These are phyloP conservation scores for Lepidonotus clava DNA, from an alignment of 2,888 invertebrate genomes.

Conservation along the genomic window DNA sequence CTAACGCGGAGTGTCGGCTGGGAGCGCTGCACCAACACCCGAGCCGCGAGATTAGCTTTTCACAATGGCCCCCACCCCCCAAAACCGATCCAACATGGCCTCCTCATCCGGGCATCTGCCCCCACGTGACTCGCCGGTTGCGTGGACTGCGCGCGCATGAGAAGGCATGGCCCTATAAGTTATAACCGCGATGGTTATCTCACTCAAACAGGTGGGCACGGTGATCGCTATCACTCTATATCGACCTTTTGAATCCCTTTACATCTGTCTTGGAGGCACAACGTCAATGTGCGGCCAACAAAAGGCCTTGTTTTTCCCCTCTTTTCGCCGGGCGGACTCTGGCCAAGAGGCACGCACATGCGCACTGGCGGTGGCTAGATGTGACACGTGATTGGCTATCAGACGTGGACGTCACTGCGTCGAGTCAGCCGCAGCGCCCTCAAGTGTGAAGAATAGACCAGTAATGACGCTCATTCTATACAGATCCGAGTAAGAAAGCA, in stretches of 20 bases:
- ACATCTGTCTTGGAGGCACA: conserved; percentile 11
- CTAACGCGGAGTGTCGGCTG: neutral
- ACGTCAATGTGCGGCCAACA: neutral
- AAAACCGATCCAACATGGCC: conserved; percentile 37
- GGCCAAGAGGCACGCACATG: neutral
- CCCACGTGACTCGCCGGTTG: conserved; percentile 20
- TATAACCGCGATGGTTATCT: conserved; percentile 10
- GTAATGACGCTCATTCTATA: conserved; percentile 1
- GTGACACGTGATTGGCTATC: conserved; percentile 41
- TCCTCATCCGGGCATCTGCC: conserved; percentile 48
- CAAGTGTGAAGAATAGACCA: neutral
- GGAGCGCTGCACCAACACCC: neutral
- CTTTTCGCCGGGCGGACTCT: neutral
- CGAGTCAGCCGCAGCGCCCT: neutral
- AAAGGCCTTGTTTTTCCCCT: conserved; percentile 10
- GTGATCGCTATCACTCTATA: neutral
- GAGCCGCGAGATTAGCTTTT: neutral
- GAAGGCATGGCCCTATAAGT: neutral
- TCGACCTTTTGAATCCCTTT: conserved; percentile 35
- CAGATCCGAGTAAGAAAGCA: conserved; percentile 29
- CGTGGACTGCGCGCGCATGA: conserved; percentile 18
- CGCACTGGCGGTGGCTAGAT: neutral
- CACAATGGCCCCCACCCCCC: neutral
- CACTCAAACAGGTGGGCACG: conserved; percentile 46
- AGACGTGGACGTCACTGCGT: neutral